Conservation (phyloP, 2,113 vertebrate genomes). For the Xenopus borealis region DNA sequence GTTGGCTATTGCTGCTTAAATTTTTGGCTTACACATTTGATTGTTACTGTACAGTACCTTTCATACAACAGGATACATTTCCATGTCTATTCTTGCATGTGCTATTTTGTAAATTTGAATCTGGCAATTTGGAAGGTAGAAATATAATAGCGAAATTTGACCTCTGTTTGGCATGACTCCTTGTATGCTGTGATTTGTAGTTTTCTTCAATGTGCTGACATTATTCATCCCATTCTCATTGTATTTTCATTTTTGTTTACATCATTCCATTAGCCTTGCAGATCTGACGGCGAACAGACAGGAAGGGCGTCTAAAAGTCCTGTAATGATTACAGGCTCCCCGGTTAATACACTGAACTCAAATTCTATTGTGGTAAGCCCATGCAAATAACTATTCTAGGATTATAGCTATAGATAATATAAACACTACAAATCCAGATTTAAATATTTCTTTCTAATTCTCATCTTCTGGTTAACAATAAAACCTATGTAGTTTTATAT, state of each 20-base stretch:
- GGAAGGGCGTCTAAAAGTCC: conserved; percentile 68
- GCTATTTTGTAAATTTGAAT: background rate
- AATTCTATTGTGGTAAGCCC: conserved; percentile 72
- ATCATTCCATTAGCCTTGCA: conserved; percentile 57
- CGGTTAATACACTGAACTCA: conserved; percentile 70
- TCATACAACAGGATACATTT: too few relatives aligned
- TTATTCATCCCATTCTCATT: conserved; percentile 26
- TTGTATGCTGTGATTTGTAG: background rate
- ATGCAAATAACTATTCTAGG: conserved; percentile 12
- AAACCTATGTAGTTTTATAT: too few relatives aligned
- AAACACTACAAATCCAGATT: too few relatives aligned
- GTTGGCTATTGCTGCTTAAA: too few relatives aligned
- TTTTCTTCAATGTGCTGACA: conserved; percentile 18
- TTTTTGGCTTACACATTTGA: too few relatives aligned
- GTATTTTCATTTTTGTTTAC: conserved; percentile 8
- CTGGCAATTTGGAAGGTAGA: background rate
- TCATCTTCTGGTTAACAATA: too few relatives aligned
- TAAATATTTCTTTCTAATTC: too few relatives aligned
- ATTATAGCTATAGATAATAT: too few relatives aligned
- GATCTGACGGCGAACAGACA: conserved; percentile 63
- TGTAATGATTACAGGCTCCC: conserved; percentile 67
- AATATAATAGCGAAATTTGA: background rate
- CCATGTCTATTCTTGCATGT: background rate
- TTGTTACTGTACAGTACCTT: too few relatives aligned
- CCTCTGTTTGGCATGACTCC: background rate